Percentiles rank a stretch among this genome's conserved stretches.
phyloP scores from a whole-genome alignment of 2,888 invertebrate species.

The Meganola albula region DNA sequence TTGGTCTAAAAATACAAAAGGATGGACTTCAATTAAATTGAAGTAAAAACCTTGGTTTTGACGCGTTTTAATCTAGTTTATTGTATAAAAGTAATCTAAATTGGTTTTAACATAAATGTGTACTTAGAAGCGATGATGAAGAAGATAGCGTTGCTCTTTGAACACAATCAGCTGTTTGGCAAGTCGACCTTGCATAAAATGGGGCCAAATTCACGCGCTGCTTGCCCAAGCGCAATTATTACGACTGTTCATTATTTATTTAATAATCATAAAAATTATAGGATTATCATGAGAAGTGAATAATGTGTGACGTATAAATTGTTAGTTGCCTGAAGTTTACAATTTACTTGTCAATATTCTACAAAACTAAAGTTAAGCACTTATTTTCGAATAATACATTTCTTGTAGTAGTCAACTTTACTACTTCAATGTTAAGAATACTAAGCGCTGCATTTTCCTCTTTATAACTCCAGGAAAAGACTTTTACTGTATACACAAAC shows the following conservation, averaged over 20 bases:
- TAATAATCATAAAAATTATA: constrained; percentile 56
- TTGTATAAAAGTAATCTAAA: too few species aligned
- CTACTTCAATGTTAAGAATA: constrained; percentile 13
- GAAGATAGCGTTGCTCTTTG: constrained; percentile 34
- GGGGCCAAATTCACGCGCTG: constrained; percentile 55
- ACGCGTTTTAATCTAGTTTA: too few species aligned
- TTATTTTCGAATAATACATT: too few species aligned
- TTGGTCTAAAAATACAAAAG: too few species aligned
- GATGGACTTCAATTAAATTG: too few species aligned
- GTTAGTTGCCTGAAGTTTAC: too few species aligned
- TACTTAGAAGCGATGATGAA: constrained; percentile 33
- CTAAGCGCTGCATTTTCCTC: constrained; percentile 16
- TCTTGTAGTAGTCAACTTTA: too few species aligned
- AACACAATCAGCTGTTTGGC: constrained; percentile 46
- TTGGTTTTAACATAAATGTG: too few species aligned
- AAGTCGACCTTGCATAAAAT: constrained; percentile 56
- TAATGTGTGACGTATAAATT: constrained; percentile 17
- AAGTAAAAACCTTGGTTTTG: too few species aligned
- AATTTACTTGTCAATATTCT: too few species aligned
- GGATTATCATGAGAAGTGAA: constrained; percentile 31
- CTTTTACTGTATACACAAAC: constrained; percentile 12
- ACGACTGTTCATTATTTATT: constrained; percentile 59
- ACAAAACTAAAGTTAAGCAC: too few species aligned
- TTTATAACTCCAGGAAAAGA: constrained; percentile 12
- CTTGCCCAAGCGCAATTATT: constrained; percentile 63